Percentiles rank a stretch among this genome's conserved stretches.
Evolutionary conservation across 2,113 vertebrate species (phyloP).

Genomic region (Forbesichthys agassizii): DNA sequence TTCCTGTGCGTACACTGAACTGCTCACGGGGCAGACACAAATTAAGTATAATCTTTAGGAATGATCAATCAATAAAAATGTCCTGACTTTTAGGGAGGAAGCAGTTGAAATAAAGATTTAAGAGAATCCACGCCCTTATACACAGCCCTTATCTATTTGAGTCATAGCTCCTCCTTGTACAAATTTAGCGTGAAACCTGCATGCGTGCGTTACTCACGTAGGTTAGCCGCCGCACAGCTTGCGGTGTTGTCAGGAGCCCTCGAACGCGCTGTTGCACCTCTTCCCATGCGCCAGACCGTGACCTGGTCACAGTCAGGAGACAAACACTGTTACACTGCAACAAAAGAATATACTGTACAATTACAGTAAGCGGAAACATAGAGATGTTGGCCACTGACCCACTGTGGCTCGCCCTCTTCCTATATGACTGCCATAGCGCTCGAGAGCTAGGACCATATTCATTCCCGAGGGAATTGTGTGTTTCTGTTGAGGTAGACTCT

Average conservation of each 20-base stretch:
- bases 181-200: too few relatives aligned
- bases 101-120: too few relatives aligned
- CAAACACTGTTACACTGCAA: conserved; percentile 8
- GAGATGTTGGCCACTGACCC: conserved; percentile 26
- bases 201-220: conserved; percentile 61
- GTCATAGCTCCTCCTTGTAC: too few relatives aligned
- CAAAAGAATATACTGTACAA: neutral
- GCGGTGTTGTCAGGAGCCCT: conserved; percentile 73
- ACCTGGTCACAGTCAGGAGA: conserved; percentile 23
- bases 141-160: too few relatives aligned
- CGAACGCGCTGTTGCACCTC: conserved; percentile 77
- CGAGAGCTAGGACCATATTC: conserved; percentile 24
- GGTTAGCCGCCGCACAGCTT: conserved; percentile 64
- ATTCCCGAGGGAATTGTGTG: conserved; percentile 18
- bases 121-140: too few relatives aligned
- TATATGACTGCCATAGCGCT: conserved; percentile 13
- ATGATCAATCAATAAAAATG: too few relatives aligned
- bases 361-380: neutral
- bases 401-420: conserved; percentile 8
- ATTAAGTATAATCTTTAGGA: too few relatives aligned
- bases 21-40: too few relatives aligned
- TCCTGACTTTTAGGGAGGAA: too few relatives aligned
- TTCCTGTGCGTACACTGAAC: too few relatives aligned
- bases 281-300: conserved; percentile 67
- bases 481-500: conserved; percentile 29